phyloP scores from a whole-genome alignment of 2,797 vertebrate species.

The Cuniculus paca region DNA sequence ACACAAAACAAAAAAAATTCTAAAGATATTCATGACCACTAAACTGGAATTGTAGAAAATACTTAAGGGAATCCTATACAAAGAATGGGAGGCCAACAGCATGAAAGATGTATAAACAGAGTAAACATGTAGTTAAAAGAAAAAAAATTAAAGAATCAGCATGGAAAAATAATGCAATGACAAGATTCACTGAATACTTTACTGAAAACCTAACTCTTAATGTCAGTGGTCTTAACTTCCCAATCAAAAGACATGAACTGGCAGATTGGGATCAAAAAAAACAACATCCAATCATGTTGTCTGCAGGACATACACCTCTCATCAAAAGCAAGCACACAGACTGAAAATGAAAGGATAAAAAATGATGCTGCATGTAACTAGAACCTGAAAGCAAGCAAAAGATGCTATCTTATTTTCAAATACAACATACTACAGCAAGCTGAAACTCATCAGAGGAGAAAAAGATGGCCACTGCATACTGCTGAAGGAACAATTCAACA shows the following conservation, averaged over 20 bases:
- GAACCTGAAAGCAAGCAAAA: no score
- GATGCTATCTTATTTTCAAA: no score
- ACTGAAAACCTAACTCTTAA: not conserved
- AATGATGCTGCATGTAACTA: no score
- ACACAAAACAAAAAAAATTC: not conserved
- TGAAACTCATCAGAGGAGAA: no score
- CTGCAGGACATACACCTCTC: no score
- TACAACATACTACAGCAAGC: no score
- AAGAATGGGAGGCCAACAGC: not conserved
- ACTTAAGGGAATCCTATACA: not conserved
- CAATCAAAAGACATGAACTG: not conserved
- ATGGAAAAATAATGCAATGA: not conserved
- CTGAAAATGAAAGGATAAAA: no score
- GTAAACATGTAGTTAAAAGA: not conserved
- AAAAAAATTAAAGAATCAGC: not conserved
- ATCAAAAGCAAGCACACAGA: not conserved
- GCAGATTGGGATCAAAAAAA: not conserved
- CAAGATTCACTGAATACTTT: not conserved
- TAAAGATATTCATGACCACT: not conserved
- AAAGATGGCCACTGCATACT: no score
- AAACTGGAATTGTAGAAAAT: not conserved
- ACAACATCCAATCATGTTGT: not conserved
- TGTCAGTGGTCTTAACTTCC: not conserved
- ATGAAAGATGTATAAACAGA: not conserved
- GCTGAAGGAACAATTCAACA: no score